Percentiles rank a stretch among this genome's conserved stretches.
Evolutionary conservation across 2,113 vertebrate genomes (phyloP).

Genomic region (Sardina pilchardus): DNA sequence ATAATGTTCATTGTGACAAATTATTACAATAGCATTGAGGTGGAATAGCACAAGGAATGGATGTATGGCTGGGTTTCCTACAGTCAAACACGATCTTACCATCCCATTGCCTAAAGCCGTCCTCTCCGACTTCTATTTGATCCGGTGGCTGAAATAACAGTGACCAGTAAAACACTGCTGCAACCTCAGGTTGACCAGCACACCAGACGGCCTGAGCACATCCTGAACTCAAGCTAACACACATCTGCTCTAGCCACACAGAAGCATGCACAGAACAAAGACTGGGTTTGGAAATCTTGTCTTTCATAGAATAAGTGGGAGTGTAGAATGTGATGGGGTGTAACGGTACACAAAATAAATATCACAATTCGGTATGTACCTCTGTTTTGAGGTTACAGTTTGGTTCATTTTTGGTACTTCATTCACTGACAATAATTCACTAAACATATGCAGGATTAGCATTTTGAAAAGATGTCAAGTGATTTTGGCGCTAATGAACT

Average conservation of each 20-base stretch:
- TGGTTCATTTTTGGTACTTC: too few species aligned
- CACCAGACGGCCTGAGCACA: slow-evolving; percentile 65
- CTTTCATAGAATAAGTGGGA: neutral
- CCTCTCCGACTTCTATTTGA: slow-evolving; percentile 81
- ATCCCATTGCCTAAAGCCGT: slow-evolving; percentile 87
- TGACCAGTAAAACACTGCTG: slow-evolving; percentile 83
- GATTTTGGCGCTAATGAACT: too few species aligned
- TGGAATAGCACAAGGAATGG: neutral
- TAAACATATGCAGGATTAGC: too few species aligned
- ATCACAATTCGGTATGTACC: too few species aligned
- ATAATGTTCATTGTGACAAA: slow-evolving; percentile 38
- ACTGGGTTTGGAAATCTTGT: neutral
- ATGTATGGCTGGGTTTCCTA: slow-evolving; percentile 65
- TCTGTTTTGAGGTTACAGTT: too few species aligned
- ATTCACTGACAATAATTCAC: too few species aligned
- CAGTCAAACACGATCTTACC: slow-evolving; percentile 82
- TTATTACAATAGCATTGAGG: slow-evolving; percentile 22
- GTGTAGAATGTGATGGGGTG: neutral
- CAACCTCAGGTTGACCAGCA: slow-evolving; percentile 69
- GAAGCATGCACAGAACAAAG: slow-evolving; percentile 30
- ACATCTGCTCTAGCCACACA: slow-evolving; percentile 8
- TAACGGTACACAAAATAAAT: too few species aligned
- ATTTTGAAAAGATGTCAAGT: too few species aligned
- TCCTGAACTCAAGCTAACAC: slow-evolving; percentile 46
- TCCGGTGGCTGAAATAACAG: slow-evolving; percentile 85